Conservation (phyloP, 2,113 vertebrate species). For the Phrynosoma blainvillii region DNA sequence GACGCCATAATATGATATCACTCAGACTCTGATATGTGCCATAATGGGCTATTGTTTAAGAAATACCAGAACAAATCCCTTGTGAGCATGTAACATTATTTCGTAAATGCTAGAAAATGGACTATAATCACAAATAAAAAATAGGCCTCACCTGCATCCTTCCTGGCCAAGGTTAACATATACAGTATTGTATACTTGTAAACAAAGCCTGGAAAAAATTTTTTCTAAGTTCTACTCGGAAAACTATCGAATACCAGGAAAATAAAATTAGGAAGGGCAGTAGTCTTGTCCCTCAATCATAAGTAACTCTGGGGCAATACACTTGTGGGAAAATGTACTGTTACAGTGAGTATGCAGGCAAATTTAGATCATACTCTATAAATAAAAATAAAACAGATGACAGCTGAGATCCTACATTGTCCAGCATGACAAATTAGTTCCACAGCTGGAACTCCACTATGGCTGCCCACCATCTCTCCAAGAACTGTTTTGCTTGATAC, state of each 20-base stretch:
- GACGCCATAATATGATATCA: too few relatives aligned
- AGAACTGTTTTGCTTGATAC: too few relatives aligned
- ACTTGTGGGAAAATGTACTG: too few relatives aligned
- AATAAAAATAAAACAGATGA: too few relatives aligned
- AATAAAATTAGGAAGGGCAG: neutral
- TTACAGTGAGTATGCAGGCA: too few relatives aligned
- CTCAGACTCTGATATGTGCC: neutral
- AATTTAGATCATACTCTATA: too few relatives aligned
- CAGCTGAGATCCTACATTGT: too few relatives aligned
- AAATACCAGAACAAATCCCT: neutral
- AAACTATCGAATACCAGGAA: neutral
- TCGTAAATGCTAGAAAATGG: too few relatives aligned
- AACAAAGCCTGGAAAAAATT: neutral
- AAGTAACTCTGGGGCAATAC: neutral
- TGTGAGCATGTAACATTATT: neutral
- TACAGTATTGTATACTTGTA: neutral
- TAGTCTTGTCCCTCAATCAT: neutral
- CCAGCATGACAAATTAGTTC: too few relatives aligned
- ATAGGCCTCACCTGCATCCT: neutral
- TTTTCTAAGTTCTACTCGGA: too few relatives aligned
- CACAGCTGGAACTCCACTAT: too few relatives aligned
- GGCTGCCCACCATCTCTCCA: too few relatives aligned
- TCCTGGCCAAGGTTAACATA: neutral
- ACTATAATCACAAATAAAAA: neutral
- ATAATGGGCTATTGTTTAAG: neutral